phyloP scores from a whole-genome alignment of 2,113 vertebrate species.

The Odocoileus hemionus region DNA sequence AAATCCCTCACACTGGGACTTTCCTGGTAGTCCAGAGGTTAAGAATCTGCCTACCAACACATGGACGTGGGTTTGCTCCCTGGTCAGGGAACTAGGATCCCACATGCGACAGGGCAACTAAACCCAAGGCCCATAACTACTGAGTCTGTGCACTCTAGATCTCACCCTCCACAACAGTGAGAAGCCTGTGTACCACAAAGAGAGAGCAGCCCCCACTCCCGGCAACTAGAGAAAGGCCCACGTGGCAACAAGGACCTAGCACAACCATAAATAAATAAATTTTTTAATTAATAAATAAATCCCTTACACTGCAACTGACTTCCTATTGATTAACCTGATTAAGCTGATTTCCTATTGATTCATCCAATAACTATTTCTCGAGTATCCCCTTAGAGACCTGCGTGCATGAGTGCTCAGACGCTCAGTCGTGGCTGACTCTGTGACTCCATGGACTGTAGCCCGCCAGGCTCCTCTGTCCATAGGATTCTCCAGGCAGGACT shows the following conservation, averaged over 20 bases:
- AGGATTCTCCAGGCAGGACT: not conserved
- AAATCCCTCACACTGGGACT: not conserved
- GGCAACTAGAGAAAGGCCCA: not conserved
- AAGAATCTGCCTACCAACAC: not conserved
- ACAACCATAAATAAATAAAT: not conserved
- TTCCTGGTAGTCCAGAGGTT: not conserved
- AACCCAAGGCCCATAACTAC: not conserved
- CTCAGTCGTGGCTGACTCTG: not conserved
- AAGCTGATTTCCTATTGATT: not conserved
- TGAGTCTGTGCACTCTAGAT: not conserved
- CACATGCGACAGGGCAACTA: not conserved
- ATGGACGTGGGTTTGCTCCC: not conserved
- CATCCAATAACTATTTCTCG: not conserved
- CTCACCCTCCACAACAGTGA: not conserved
- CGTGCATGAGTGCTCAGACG: rapidly evolving
- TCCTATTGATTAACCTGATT: not conserved
- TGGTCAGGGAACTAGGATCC: not conserved
- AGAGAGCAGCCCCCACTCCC: not conserved
- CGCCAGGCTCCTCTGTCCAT: not conserved
- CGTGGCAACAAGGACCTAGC: not conserved
- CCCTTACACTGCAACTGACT: not conserved
- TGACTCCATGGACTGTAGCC: not conserved
- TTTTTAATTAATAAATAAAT: not conserved
- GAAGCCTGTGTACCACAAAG: not conserved
- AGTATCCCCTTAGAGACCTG: not conserved